Evolutionary conservation across 2,113 vertebrate genomes (phyloP).

Genomic region (Sander lucioperca): DNA sequence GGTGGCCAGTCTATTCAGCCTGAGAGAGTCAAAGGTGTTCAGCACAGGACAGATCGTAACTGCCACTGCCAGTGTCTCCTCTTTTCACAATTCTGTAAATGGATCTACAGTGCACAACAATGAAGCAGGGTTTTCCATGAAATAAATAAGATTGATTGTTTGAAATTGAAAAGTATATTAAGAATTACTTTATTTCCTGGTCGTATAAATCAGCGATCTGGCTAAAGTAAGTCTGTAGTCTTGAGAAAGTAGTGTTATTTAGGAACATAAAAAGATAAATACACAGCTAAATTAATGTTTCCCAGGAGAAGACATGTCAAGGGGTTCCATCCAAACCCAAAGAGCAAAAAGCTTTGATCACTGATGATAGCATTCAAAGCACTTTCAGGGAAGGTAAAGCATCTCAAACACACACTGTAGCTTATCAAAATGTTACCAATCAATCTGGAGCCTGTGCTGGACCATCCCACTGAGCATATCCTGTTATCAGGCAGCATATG

Average conservation of each 20-base stretch:
- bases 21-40: constrained; percentile 53
- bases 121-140: constrained; percentile 27
- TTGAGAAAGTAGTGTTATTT: not conserved
- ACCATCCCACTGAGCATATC: constrained; percentile 23
- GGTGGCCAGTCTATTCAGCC: constrained; percentile 55
- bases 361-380: constrained; percentile 28
- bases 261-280: not conserved
- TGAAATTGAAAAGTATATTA: constrained; percentile 10
- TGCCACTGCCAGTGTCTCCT: constrained; percentile 3
- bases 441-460: not conserved
- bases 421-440: constrained; percentile 27
- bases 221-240: not conserved
- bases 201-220: not conserved
- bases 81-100: constrained; percentile 43
- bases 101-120: constrained; percentile 36
- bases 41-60: constrained; percentile 22
- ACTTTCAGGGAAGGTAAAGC: constrained; percentile 16
- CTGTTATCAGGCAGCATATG: constrained; percentile 47
- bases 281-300: not conserved
- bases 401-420: constrained; percentile 26
- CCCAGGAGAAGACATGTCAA: constrained; percentile 1
- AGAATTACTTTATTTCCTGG: not conserved
- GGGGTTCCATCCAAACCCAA: not conserved
- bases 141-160: constrained; percentile 1
- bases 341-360: constrained; percentile 30